phyloP scores from a whole-genome alignment of 2,888 invertebrate genomes.

The Portevinia maculata region DNA sequence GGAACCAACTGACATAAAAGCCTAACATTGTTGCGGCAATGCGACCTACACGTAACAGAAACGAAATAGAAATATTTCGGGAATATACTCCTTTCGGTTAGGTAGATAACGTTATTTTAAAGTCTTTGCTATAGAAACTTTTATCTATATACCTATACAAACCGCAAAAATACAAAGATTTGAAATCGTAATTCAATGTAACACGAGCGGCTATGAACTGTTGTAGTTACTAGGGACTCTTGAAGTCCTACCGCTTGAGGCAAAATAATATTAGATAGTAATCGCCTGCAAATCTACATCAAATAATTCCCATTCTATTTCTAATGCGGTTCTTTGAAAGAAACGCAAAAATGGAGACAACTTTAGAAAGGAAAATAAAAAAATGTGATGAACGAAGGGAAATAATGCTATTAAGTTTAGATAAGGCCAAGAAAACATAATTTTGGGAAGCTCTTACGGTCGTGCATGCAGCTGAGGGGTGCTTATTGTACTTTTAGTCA shows the following conservation, averaged over 20 bases:
- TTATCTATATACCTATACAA: neutral
- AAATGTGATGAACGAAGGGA: conserved; percentile 58
- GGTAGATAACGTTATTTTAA: neutral
- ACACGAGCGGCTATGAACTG: conserved; percentile 1
- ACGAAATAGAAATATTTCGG: neutral
- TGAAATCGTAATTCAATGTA: neutral
- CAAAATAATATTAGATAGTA: conserved; percentile 44
- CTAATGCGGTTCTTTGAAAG: neutral
- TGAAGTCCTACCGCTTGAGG: conserved; percentile 15
- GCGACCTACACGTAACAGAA: conserved; percentile 1
- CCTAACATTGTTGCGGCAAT: neutral
- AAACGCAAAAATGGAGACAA: conserved; percentile 19
- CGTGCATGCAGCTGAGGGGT: conserved; percentile 26
- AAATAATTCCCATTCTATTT: conserved; percentile 45
- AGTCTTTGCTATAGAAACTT: neutral
- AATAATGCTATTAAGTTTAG: conserved; percentile 62
- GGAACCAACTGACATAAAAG: neutral
- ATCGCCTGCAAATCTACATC: conserved; percentile 59
- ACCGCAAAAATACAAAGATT: neutral
- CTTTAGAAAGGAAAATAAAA: conserved; percentile 18
- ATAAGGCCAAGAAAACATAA: conserved; percentile 60
- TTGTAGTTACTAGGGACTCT: neutral
- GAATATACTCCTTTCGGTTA: too few relatives aligned
- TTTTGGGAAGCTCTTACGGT: conserved; percentile 31
- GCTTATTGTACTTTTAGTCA: conserved; percentile 9